A percentile compares a stretch with the other conserved stretches of the same genome.
phyloP scores from a whole-genome alignment of 2,113 vertebrate genomes.

The Vanacampus margaritifer region DNA sequence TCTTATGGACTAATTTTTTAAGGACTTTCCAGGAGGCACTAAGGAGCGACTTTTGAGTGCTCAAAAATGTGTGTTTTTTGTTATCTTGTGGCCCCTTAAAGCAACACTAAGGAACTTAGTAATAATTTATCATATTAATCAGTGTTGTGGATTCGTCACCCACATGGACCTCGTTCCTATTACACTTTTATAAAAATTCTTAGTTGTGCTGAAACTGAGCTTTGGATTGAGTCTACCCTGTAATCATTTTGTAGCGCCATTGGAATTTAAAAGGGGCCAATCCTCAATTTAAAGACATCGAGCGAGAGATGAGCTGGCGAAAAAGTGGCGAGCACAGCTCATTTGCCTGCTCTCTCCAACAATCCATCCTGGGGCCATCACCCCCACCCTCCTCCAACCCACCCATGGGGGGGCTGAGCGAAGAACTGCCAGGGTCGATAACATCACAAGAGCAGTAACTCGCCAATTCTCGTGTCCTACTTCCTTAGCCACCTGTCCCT shows the following conservation, averaged over 20 bases:
- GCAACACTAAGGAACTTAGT: too few species aligned
- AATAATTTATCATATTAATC: background rate
- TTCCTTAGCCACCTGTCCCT: conserved; percentile 52
- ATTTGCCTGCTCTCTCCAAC: conserved; percentile 39
- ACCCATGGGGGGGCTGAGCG: conserved; percentile 27
- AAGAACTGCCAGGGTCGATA: conserved; percentile 51
- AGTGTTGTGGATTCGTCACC: background rate
- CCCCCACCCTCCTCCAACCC: background rate
- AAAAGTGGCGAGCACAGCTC: conserved; percentile 35
- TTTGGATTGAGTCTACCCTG: background rate
- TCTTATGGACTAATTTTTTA: too few species aligned
- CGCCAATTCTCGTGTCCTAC: conserved; percentile 61
- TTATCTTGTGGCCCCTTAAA: too few species aligned
- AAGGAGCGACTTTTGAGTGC: too few species aligned
- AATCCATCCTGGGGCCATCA: conserved; percentile 25
- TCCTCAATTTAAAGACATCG: background rate
- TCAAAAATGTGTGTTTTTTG: too few species aligned
- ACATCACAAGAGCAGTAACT: conserved; percentile 51
- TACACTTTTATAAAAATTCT: background rate
- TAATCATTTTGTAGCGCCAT: background rate
- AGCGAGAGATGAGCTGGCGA: conserved; percentile 10
- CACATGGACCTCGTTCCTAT: background rate
- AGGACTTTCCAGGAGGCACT: too few species aligned
- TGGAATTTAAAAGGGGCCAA: background rate
- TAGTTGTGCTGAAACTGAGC: background rate